A percentile compares a stretch with the other conserved stretches of the same genome.
phyloP scores from a whole-genome alignment of 92 coral and sea anemone species.

The Siderastrea radians region DNA sequence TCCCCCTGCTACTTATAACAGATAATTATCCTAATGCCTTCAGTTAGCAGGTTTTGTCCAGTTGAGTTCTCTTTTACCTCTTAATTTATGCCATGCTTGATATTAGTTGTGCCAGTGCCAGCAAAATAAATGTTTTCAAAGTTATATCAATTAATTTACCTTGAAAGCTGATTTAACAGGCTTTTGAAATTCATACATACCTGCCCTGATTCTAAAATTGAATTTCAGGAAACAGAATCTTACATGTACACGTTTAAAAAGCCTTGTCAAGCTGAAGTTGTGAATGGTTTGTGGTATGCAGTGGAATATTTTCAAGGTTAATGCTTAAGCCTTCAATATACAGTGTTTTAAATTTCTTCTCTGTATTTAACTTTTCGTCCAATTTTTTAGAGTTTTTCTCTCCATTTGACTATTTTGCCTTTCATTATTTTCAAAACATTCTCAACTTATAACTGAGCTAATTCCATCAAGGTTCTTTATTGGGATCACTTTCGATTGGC shows the following conservation, averaged over 20 bases:
- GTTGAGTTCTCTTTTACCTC: conserved; percentile 16
- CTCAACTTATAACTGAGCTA: not conserved
- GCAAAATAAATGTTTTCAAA: no score
- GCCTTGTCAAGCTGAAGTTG: not conserved
- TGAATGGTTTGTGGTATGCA: conserved; percentile 56
- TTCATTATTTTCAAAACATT: not conserved
- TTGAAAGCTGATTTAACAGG: no score
- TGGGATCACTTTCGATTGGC: no score
- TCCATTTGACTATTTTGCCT: not conserved
- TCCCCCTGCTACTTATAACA: conserved; percentile 19
- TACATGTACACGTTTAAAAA: not conserved
- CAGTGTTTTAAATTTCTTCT: no score
- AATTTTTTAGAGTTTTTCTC: not conserved
- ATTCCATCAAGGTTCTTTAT: no score
- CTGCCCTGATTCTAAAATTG: not conserved
- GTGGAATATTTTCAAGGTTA: not conserved
- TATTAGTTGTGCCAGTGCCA: no score
- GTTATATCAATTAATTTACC: no score
- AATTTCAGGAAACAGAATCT: not conserved
- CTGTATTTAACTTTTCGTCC: not conserved
- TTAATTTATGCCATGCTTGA: not conserved
- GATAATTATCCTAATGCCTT: not conserved
- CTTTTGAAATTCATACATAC: no score
- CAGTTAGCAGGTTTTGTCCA: conserved; percentile 36
- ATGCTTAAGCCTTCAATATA: no score